Base-by-base conservation (phyloP, 2,888 invertebrate genomes). In the Drosophila diplacantha region DNA sequence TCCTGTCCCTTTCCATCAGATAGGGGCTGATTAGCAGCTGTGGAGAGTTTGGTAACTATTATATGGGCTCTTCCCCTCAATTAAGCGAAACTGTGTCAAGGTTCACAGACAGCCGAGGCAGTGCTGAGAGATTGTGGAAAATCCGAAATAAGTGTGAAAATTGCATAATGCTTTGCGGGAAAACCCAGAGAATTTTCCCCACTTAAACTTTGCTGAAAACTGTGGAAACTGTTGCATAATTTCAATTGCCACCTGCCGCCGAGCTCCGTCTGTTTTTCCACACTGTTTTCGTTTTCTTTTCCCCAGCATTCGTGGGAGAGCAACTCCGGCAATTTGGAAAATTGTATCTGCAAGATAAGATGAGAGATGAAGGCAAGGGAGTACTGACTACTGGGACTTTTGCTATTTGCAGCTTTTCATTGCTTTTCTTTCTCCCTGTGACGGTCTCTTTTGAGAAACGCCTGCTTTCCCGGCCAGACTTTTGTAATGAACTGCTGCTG, bases 301-400 rank as follows among this genome's bases (percentile, higher is more conserved):
- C 32, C 29, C 14, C 44, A 81, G 66, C 32, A 74, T 64, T 65
- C 83, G 76, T 83, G 80, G 74, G 80, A 83, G 79, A 83, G 71
- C 72, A 69, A 72, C 79, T 71, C 68, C 63, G 72, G 69, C 79
- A 69, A 81, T 81, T 83, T 72, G 63, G 61, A 62, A 81, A 80
- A 83, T 79, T 81, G 83, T 71, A 81, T 73, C 81, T 70, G 62
- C 35, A 65, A 69, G 82, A 72, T 75, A 73, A 60, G 43, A 41
- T 53, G 57, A 59, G 29, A 60, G 41, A 56, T 46, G 54, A 60
- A 60, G 62, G 47, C 43, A 51, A 14, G 41, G 31, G 46, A 59
- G 68, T 58, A 47, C 47, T 29, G 11, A 29, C 29, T 73, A 29
- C 29, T 73, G 51, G 59, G 67, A 69, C 80, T 71, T 62, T 74